Evolutionary conservation across 2,888 invertebrate genomes (phyloP), one percentile per base, ranked within the genome.

Genomic region (Caenorhabditis sulstoni): DNA sequence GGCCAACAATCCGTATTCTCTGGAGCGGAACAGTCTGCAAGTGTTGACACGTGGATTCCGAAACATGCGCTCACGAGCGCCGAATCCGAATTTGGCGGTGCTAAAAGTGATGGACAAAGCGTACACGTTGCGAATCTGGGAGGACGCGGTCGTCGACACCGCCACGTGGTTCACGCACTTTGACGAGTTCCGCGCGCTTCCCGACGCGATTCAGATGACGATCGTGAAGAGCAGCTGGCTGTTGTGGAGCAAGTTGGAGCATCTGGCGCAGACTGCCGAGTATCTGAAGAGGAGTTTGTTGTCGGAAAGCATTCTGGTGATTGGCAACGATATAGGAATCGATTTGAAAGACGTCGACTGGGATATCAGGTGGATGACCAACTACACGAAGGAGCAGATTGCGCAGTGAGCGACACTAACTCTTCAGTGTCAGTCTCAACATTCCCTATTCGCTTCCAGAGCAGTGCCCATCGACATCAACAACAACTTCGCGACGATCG

Each of bases 381-480:
- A 68, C 45, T 61, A 61, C 41, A 20, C 52, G 1, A 59, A 52
- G 37, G 68, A 68, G 16, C 59, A 68, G 29, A 37, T 52, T 1
- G n/a, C 3, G 18, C 23, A 12, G 59, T 59, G 52, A 57, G 59
- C n/a, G n/a, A n/a, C n/a, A n/a, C n/a, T n/a, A n/a, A n/a, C n/a
- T n/a, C 44, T 8, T 29, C 29, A 29, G 29, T 5, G 29, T 7
- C 7, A 5, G 7, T 29, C 29, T 29, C 4, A 7, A 29, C 3
- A 7, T 29, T 7, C 3, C 29, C 29, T 29, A 29, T 29, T 3
- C 7, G 23, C 1, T 45, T 59, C 7, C 52, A 61, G 61, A n/a
- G 52, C 53, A 8, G 7, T 61, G 4, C 12, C n/a, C 5, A n/a
- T 45, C 3, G 29, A 53, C 16, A 12, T 61, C n/a, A 37, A 61